Percentiles rank a stretch among this genome's conserved stretches.
Conservation (phyloP, 2,797 vertebrate genomes). For the Catamblyrhynchus diadema region DNA sequence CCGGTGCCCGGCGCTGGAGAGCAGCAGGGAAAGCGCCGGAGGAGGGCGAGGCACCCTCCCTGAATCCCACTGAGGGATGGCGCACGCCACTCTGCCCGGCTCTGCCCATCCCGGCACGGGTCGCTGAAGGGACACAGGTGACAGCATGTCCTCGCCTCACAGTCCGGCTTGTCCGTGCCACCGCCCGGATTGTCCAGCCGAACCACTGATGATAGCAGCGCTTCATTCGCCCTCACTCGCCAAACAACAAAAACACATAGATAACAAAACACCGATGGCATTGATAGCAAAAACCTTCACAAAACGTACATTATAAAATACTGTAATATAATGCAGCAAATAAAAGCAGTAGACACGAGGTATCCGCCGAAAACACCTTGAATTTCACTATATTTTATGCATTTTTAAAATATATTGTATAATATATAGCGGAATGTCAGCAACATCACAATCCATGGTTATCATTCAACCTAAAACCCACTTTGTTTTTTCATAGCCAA, state of each 20-base stretch:
- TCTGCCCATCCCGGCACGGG: background rate
- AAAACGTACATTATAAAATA: background rate
- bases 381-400: background rate
- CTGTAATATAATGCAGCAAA: too few relatives aligned
- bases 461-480: background rate
- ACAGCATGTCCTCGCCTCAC: background rate
- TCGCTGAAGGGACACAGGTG: background rate
- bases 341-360: background rate
- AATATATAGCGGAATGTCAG: background rate
- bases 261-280: background rate
- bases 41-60: background rate
- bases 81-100: background rate
- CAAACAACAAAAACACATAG: background rate
- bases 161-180: background rate
- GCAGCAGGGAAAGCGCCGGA: background rate
- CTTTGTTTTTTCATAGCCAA: background rate
- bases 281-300: background rate
- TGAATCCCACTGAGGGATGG: background rate
- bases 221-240: background rate
- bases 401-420: background rate
- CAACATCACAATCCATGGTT: background rate
- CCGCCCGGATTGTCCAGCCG: background rate
- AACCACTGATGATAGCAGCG: rapidly evolving
- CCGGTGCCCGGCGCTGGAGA: too few relatives aligned
- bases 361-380: background rate